A percentile compares a stretch with the other conserved stretches of the same genome.
Conservation (phyloP, 30 jellyfish, hydroid and myxozoan genomes). For the Rhopilema esculentum region DNA sequence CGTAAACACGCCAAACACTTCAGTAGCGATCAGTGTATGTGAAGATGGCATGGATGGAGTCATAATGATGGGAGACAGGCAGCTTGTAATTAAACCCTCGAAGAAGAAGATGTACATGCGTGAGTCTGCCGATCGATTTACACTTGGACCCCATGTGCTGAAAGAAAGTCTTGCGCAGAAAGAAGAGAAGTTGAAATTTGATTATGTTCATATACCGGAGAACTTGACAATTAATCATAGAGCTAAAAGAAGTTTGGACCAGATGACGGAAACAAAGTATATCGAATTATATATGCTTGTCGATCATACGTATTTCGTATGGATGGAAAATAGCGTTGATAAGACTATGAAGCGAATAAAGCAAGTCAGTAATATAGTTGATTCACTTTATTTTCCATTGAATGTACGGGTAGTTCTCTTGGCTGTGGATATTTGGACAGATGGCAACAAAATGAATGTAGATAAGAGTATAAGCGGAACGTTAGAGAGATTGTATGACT, state of each 20-base stretch:
- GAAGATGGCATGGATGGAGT: slow-evolving; percentile 54
- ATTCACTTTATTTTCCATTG: slow-evolving; percentile 40
- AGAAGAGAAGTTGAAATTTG: background rate
- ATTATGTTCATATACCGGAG: background rate
- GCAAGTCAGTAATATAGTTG: slow-evolving; percentile 60
- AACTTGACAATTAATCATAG: background rate
- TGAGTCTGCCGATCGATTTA: background rate
- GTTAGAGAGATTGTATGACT: slow-evolving; percentile 37
- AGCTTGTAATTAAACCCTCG: slow-evolving; percentile 30
- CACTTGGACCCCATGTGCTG: slow-evolving; percentile 55
- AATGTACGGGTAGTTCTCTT: slow-evolving; percentile 57
- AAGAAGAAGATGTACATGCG: background rate
- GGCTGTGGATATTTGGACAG: slow-evolving; percentile 77
- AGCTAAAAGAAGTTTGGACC: background rate
- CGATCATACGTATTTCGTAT: slow-evolving; percentile 52
- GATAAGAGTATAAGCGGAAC: slow-evolving; percentile 14
- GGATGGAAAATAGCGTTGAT: slow-evolving; percentile 41
- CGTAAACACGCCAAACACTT: background rate
- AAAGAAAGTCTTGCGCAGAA: background rate
- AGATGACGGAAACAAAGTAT: slow-evolving; percentile 43
- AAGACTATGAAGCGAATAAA: slow-evolving; percentile 46
- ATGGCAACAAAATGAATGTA: slow-evolving; percentile 26
- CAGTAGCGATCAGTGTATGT: slow-evolving; percentile 54
- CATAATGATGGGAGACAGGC: slow-evolving; percentile 1
- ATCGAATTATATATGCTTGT: slow-evolving; percentile 73